phyloP scores from a whole-genome alignment of 2,113 vertebrate genomes.

The Hemiprocne comata region DNA sequence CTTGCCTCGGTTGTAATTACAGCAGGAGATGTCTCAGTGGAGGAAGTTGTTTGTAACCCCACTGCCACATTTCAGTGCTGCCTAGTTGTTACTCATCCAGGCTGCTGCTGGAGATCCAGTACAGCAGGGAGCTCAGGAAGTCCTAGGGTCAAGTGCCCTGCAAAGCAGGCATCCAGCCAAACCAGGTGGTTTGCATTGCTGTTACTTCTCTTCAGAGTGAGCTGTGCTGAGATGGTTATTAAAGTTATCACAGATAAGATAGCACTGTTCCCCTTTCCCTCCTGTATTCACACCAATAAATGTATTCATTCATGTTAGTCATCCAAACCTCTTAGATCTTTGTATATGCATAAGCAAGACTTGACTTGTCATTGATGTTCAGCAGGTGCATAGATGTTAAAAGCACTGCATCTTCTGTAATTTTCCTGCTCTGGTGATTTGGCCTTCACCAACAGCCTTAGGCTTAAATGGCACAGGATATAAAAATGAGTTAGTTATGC shows the following conservation, averaged over 20 bases:
- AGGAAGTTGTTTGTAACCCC: conserved; percentile 55
- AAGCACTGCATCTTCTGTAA: not conserved
- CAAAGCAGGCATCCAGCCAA: conserved; percentile 11
- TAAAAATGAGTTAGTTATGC: not conserved
- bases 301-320: not conserved
- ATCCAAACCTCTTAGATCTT: not conserved
- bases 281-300: not conserved
- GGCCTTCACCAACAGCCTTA: not conserved
- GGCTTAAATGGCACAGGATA: not conserved
- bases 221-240: conserved; percentile 8
- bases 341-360: not conserved
- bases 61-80: not conserved
- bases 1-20: not conserved
- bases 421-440: not conserved
- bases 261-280: not conserved
- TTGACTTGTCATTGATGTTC: not conserved
- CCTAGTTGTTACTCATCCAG: conserved; percentile 10
- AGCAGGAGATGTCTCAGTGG: not conserved
- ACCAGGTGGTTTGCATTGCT: conserved; percentile 44
- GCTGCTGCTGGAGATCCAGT: conserved; percentile 34
- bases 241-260: conserved; percentile 17
- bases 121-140: conserved; percentile 40
- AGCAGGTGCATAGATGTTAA: conserved; percentile 14
- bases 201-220: not conserved
- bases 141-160: conserved; percentile 21